Conservation (phyloP, 2,797 vertebrate species). For the Chiroxiphia lanceolata region DNA sequence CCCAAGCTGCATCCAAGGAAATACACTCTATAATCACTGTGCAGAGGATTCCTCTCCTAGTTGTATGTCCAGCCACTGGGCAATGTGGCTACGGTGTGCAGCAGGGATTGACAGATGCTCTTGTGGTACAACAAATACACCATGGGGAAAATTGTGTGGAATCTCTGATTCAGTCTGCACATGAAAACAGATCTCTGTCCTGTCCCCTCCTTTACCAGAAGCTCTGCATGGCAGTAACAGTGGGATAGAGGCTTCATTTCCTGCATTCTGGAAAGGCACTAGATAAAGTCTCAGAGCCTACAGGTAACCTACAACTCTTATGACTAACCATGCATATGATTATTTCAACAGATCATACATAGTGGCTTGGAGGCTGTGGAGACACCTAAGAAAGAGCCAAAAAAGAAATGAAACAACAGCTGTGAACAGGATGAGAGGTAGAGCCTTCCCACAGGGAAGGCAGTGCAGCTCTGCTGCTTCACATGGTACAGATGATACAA, state of each 20-base stretch:
- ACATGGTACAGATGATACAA: neutral
- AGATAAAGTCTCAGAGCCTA: neutral
- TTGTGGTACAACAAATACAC: neutral
- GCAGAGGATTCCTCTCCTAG: neutral
- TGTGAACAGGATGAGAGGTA: neutral
- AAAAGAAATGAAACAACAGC: neutral
- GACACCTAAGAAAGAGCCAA: neutral
- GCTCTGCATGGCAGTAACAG: neutral
- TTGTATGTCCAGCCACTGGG: neutral
- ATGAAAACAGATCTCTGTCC: neutral
- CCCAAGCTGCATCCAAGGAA: neutral
- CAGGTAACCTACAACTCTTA: neutral
- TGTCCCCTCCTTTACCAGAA: neutral
- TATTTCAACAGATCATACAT: neutral
- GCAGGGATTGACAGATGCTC: neutral
- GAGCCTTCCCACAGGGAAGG: neutral
- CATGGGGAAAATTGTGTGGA: neutral
- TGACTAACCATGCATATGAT: neutral
- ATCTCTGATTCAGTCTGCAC: neutral
- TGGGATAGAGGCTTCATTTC: neutral
- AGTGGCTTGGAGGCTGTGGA: neutral
- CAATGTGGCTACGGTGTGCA: rapidly evolving
- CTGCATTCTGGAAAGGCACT: neutral
- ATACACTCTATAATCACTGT: rapidly evolving
- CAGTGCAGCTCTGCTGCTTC: neutral